Conservation (phyloP, 2,888 invertebrate species). For the Oxyscelio sp. region DNA sequence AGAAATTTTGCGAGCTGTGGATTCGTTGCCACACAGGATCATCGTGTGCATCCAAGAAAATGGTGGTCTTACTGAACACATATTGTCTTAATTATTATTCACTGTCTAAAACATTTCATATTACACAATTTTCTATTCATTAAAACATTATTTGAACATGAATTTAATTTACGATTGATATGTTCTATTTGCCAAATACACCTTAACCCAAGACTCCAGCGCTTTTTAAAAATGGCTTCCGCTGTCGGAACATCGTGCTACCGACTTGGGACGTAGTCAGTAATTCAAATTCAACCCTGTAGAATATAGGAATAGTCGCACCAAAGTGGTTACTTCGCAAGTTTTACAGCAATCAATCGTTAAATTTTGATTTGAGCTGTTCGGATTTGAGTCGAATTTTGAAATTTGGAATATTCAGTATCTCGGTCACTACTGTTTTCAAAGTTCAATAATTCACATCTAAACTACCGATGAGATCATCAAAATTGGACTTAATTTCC, state of each 20-base stretch:
- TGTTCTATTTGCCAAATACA: no score
- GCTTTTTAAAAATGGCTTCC: conserved; percentile 15
- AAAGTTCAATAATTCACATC: conserved; percentile 1
- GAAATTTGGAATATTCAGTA: conserved; percentile 5
- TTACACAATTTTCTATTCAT: no score
- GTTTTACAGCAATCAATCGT: not conserved
- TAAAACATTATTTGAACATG: no score
- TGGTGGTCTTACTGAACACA: conserved; percentile 6
- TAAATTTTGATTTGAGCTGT: conserved; percentile 22
- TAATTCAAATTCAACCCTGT: conserved; percentile 12
- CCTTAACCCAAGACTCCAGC: no score
- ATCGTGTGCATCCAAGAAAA: conserved; percentile 23
- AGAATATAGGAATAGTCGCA: conserved; percentile 9
- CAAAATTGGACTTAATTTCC: conserved; percentile 4
- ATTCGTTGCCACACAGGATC: conserved; percentile 25
- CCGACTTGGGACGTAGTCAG: conserved; percentile 15
- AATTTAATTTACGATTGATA: no score
- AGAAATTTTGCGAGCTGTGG: conserved; percentile 22
- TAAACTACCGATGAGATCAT: not conserved
- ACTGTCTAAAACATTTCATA: no score
- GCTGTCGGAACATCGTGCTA: conserved; percentile 14
- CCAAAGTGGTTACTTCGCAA: conserved; percentile 10
- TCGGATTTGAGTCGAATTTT: conserved; percentile 6
- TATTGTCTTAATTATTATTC: no score
- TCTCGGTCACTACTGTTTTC: conserved; percentile 3